Conservation (phyloP, 1,140 invertebrate genomes). For the Meloidogyne floridensis region DNA sequence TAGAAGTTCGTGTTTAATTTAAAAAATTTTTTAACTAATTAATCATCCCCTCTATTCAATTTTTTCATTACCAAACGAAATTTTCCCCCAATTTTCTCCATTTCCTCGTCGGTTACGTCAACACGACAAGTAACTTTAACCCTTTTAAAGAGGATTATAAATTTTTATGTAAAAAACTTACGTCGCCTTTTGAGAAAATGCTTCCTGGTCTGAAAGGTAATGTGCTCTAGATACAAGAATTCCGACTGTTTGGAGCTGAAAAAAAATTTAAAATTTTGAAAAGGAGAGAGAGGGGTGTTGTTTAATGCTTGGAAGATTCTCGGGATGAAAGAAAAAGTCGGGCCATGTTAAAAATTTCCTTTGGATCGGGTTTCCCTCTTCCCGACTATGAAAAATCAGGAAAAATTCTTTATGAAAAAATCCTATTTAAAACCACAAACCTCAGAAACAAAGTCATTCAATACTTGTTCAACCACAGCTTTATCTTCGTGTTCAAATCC, state of each 20-base stretch:
- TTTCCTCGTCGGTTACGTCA: conserved; percentile 38
- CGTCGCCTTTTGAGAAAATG: conserved; percentile 46
- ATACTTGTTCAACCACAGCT: conserved; percentile 42
- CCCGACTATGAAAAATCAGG: too few relatives aligned
- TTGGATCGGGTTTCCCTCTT: too few relatives aligned
- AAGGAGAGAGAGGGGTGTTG: neutral
- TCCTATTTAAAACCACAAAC: conserved; percentile 20
- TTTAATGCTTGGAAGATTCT: too few relatives aligned
- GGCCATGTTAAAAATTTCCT: too few relatives aligned
- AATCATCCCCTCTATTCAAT: neutral
- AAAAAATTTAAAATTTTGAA: conserved; percentile 24
- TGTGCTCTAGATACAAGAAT: conserved; percentile 56
- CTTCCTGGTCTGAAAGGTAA: conserved; percentile 58
- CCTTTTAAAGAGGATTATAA: conserved; percentile 22
- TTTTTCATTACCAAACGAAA: neutral
- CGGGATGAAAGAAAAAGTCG: too few relatives aligned
- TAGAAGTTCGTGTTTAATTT: neutral
- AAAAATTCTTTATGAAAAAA: too few relatives aligned
- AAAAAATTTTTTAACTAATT: neutral
- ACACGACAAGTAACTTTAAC: conserved; percentile 46
- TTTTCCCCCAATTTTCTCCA: conserved; percentile 29
- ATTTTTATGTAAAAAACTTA: conserved; percentile 25
- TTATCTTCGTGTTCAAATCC: conserved; percentile 36
- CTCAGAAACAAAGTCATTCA: conserved; percentile 47
- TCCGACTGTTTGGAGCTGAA: conserved; percentile 50